Evolutionary conservation across 2,797 vertebrate species (phyloP).

Genomic region (Sebastiscus tertius): DNA sequence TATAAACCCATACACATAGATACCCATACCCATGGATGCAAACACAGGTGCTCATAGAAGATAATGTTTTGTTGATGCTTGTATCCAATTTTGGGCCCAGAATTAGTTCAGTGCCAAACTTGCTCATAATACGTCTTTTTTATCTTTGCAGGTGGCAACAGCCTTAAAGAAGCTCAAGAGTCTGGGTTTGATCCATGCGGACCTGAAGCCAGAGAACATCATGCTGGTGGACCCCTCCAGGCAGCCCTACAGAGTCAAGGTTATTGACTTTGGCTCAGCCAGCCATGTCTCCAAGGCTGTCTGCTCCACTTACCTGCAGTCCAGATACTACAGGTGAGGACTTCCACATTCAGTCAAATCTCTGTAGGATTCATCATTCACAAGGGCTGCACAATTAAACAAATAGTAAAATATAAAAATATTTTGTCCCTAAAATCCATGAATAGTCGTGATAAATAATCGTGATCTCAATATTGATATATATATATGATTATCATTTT

Average conservation of each 20-base stretch:
- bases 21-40: neutral
- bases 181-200: slow-evolving; percentile 97
- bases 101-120: neutral
- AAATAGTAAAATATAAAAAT: too few relatives aligned
- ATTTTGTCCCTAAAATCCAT: too few relatives aligned
- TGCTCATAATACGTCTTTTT: neutral
- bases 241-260: slow-evolving; percentile 97
- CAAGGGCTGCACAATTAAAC: too few relatives aligned
- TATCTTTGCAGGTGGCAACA: slow-evolving; percentile 85
- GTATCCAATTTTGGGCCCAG: neutral
- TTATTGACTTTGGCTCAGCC: slow-evolving; percentile 98
- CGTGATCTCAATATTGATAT: too few relatives aligned
- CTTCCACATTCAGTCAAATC: neutral
- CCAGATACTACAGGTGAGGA: slow-evolving; percentile 96
- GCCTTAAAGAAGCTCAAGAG: slow-evolving; percentile 97
- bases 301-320: slow-evolving; percentile 97
- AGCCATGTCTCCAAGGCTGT: slow-evolving; percentile 99
- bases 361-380: neutral
- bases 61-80: neutral
- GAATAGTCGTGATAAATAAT: too few relatives aligned
- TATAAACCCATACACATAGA: neutral
- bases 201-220: slow-evolving; percentile 99
- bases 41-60: neutral
- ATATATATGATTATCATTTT: neutral
- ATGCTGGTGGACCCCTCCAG: slow-evolving; percentile 96